Evolutionary conservation across 2,888 invertebrate genomes (phyloP).

Genomic region (Byasa hedistus): DNA sequence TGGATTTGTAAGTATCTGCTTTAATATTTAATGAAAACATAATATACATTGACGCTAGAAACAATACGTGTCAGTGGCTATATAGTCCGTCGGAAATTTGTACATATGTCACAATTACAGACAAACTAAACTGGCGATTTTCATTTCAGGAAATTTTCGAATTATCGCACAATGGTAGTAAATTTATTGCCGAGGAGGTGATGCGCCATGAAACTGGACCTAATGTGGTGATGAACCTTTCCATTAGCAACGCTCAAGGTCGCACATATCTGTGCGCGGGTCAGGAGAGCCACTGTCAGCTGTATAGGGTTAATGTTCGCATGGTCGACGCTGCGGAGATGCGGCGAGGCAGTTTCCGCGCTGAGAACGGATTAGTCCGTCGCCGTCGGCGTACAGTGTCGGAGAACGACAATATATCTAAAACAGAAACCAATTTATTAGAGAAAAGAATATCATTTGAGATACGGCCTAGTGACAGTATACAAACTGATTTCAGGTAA

Average conservation of each 20-base stretch:
- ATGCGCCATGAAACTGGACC: constrained; percentile 93
- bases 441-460: constrained; percentile 85
- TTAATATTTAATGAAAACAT: constrained; percentile 28
- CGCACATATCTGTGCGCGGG: constrained; percentile 92
- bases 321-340: constrained; percentile 79
- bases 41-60: constrained; percentile 10
- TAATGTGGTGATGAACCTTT: constrained; percentile 95
- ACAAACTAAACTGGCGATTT: constrained; percentile 34
- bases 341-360: constrained; percentile 77
- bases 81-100: neutral
- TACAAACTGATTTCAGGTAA: constrained; percentile 91
- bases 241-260: constrained; percentile 85
- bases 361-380: constrained; percentile 71
- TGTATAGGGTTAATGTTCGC: constrained; percentile 86
- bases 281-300: constrained; percentile 93
- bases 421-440: constrained; percentile 65
- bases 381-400: constrained; percentile 75
- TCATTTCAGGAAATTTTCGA: constrained; percentile 93
- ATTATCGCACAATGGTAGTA: constrained; percentile 89
- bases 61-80: constrained; percentile 55
- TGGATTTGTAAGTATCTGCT: constrained; percentile 90
- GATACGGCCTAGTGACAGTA: constrained; percentile 87
- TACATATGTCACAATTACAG: neutral
- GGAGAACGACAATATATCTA: constrained; percentile 75
- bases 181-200: constrained; percentile 92